Percentiles rank a stretch among this genome's conserved stretches.
These are phyloP conservation scores for Folsomia candida DNA, from an alignment of 2,888 invertebrate species.

Conservation along the genomic window DNA sequence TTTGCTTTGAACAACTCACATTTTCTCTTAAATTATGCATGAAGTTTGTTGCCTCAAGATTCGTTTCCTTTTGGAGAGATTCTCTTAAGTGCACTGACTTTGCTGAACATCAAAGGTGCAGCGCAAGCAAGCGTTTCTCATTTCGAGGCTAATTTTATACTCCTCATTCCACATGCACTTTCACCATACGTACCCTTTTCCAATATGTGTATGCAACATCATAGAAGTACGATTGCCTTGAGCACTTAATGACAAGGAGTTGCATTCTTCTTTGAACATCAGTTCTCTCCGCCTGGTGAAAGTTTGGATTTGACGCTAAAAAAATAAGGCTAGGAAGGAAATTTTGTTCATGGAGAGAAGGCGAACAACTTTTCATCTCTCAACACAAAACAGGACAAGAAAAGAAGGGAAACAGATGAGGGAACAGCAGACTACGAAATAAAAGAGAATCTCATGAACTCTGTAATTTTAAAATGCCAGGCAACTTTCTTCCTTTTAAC, in stretches of 20 bases:
- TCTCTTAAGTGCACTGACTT: not conserved
- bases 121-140: conserved; percentile 6
- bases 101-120: not conserved
- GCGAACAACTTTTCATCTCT: not conserved
- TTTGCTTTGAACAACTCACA: not conserved
- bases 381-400: no score
- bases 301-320: not conserved
- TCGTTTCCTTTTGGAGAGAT: not conserved
- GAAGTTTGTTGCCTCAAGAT: not conserved
- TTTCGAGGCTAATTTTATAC: not conserved
- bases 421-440: no score
- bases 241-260: not conserved
- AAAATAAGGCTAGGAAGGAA: not conserved
- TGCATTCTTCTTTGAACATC: not conserved
- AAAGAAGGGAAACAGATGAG: not conserved
- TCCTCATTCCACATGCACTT: not conserved
- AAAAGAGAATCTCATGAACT: not conserved
- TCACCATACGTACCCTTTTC: not conserved
- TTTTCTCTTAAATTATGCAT: not conserved
- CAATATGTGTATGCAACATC: not conserved
- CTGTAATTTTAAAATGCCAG: not conserved
- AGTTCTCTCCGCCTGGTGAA: not conserved
- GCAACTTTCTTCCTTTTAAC: not conserved
- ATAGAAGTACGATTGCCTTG: not conserved
- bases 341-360: no score